These are phyloP conservation scores for Pica pica DNA, from an alignment of 2,113 vertebrate genomes.

Conservation along the genomic window DNA sequence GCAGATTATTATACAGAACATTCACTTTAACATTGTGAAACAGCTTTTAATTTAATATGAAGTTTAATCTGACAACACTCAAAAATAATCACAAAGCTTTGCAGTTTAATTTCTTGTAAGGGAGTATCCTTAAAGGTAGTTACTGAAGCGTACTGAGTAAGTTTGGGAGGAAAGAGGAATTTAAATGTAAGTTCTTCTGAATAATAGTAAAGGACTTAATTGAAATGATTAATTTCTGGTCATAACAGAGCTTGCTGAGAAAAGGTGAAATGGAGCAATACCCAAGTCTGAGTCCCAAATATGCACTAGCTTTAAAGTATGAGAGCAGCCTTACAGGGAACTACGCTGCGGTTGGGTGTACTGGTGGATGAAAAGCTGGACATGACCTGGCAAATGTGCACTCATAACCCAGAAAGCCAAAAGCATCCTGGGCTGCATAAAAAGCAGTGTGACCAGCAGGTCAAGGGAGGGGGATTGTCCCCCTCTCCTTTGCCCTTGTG, in stretches of 20 bases:
- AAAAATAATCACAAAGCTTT: neutral
- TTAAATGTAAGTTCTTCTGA: neutral
- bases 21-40: conserved; percentile 13
- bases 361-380: neutral
- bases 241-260: neutral
- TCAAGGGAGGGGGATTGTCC: neutral
- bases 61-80: conserved; percentile 2
- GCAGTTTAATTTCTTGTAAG: neutral
- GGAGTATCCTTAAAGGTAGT: neutral
- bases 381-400: neutral
- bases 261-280: neutral
- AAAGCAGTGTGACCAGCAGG: neutral
- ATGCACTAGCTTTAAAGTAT: neutral
- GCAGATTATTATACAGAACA: neutral
- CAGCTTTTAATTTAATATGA: conserved; percentile 8
- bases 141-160: neutral
- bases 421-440: neutral
- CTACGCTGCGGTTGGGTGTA: neutral
- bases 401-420: neutral
- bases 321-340: neutral
- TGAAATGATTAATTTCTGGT: neutral
- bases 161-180: neutral
- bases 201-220: neutral
- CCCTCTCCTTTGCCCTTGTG: neutral
- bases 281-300: neutral